Base-by-base conservation (phyloP, 1,140 invertebrate species). In the Halyomorpha halys region DNA sequence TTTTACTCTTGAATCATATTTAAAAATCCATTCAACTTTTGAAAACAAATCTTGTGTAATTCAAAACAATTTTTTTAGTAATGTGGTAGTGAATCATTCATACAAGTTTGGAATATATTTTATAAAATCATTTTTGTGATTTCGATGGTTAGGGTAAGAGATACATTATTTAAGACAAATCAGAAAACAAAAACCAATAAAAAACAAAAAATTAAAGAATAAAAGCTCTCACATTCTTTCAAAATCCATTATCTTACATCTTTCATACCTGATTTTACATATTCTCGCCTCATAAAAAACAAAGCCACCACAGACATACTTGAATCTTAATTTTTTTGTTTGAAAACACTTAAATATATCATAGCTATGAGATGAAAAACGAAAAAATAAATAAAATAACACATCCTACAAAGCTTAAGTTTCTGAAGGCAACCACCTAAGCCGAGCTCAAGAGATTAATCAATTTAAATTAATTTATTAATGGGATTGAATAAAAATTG, bases 401-500 rank as follows among this genome's bases (percentile, higher is more conserved):
- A 39, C 59, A 39, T 18, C n/a, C 59, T 44, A 61, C 16, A 61
- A 56, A 56, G 53, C 53, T 56, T 8, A 56, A 25, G 23, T 56
- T 56, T 25, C 8, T 18, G 53, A 56, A 23, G 23, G 8, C 15
- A 25, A 23, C 15, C 23, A 56, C 23, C 23, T 56, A 21, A 56
- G 23, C 34, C 2, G 23, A 56, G 18, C 19, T 56, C 15, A 25
- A 23, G 53, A 56, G 53, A 25, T 56, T 56, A 56, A 56, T 56
- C 47, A 18, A 49, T 49, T 49, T 21, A 49, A 49, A 49, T 56
- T 56, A 21, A 56, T 21, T 21, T 15, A 56, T 56, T 56, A 56
- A 56, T 56, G 27, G 15, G 53, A 25, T 23, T 19, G 53, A 56
- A 56, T 11, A 39, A 39, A 39, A 39, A 39, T 39, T 39, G 34